These are phyloP conservation scores for Myioborus miniatus DNA, from an alignment of 2,797 vertebrate species.

Conservation along the genomic window DNA sequence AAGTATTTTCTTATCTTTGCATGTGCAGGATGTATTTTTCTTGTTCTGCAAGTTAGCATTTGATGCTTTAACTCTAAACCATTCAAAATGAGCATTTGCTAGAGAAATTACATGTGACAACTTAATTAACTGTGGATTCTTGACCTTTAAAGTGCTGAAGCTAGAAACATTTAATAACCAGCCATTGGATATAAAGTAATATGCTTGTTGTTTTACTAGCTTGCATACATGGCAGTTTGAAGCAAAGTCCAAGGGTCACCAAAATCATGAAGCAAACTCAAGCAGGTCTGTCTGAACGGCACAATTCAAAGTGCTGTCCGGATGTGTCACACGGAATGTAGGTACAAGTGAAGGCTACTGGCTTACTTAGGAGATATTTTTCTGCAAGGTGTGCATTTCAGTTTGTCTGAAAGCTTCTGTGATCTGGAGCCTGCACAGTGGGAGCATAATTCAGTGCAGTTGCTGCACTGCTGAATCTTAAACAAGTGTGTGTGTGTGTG, in stretches of 20 bases:
- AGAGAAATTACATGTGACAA: constrained; percentile 15
- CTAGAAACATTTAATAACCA: constrained; percentile 34
- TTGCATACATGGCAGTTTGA: constrained; percentile 50
- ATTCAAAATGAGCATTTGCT: constrained; percentile 5
- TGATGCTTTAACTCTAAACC: constrained; percentile 18
- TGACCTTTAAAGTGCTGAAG: constrained; percentile 59
- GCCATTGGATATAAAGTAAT: constrained; percentile 40
- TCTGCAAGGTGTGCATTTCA: neutral
- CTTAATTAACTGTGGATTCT: constrained; percentile 61
- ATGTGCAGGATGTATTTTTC: constrained; percentile 5
- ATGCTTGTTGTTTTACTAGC: constrained; percentile 35
- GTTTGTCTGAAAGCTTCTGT: neutral
- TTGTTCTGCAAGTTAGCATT: constrained; percentile 18
- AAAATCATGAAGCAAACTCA: constrained; percentile 16
- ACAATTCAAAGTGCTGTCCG: neutral
- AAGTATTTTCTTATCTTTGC: constrained; percentile 38
- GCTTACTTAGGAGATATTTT: neutral
- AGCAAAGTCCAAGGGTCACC: constrained; percentile 66
- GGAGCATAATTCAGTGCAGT: neutral
- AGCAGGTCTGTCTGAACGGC: neutral
- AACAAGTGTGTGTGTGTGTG: neutral
- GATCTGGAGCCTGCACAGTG: neutral
- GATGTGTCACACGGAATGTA: neutral
- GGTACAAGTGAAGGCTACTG: neutral
- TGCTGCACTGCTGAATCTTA: neutral